These are phyloP conservation scores for Parnassius smintheus DNA, from an alignment of 2,888 invertebrate genomes.

Conservation along the genomic window DNA sequence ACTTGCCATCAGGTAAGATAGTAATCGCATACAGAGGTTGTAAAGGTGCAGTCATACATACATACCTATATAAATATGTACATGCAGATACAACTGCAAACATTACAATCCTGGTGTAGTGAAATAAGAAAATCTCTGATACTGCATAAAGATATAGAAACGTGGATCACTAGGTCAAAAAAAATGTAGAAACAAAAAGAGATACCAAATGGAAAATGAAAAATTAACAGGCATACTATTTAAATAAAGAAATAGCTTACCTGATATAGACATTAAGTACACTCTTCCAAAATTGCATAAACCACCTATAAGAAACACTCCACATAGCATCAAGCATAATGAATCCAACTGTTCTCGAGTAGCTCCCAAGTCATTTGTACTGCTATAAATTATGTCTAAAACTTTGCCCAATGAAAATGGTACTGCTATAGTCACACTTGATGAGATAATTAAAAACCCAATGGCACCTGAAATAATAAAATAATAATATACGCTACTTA, in stretches of 20 bases:
- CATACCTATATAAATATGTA: too few relatives aligned
- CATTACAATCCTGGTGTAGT: too few relatives aligned
- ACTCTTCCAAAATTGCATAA: slow-evolving; percentile 95
- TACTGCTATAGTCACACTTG: slow-evolving; percentile 95
- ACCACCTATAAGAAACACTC: slow-evolving; percentile 93
- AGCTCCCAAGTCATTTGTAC: slow-evolving; percentile 78
- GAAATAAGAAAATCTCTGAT: too few relatives aligned
- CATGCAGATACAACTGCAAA: too few relatives aligned
- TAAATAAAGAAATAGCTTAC: slow-evolving; percentile 63
- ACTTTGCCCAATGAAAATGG: slow-evolving; percentile 97
- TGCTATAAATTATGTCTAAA: slow-evolving; percentile 92
- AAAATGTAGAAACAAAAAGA: too few relatives aligned
- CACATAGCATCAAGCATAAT: slow-evolving; percentile 86
- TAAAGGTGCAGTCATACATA: too few relatives aligned
- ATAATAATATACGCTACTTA: not conserved
- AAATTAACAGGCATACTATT: slow-evolving; percentile 15
- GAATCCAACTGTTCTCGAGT: slow-evolving; percentile 85
- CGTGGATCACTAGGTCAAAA: too few relatives aligned
- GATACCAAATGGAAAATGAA: too few relatives aligned
- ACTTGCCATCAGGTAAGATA: too few relatives aligned
- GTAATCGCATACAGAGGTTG: too few relatives aligned
- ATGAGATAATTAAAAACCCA: slow-evolving; percentile 91
- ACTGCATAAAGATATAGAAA: too few relatives aligned
- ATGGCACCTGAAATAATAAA: slow-evolving; percentile 85
- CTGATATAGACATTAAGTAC: slow-evolving; percentile 94